Base-by-base conservation (phyloP, 2,888 invertebrate genomes). In the Drosophila tanythrix region DNA sequence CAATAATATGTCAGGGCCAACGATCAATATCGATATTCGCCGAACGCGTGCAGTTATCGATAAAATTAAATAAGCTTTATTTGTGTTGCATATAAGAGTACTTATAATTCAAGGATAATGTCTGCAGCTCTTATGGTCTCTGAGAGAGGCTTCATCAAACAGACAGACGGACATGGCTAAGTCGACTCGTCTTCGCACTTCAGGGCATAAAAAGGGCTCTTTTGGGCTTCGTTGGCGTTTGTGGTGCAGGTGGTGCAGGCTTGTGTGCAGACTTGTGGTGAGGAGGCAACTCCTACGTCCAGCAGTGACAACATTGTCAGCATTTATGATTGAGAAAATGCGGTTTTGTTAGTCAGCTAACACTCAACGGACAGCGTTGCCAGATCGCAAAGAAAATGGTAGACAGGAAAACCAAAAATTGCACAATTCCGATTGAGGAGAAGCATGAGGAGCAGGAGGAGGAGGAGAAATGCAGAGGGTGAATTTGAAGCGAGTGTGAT, bases 301-400 rank as follows among this genome's bases (percentile, higher is more conserved):
- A 31, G 74, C 48, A 38, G 74, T 59, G 67, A 57, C 71, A 76
- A 76, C 55, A 68, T 66, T 76, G 81, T 76, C 65, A 43, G 76
- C 83, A 79, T 74, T 82, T 79, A 80, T 76, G 80, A 74, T 79
- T 72, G 80, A 74, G 76, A 74, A 74, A 82, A 74, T 80, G 79
- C 51, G 55, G 58, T 66, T 46, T 64, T 72, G 70, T 33, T 62
- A 64, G 65, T 74, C 36, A 53, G 53, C 57, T 61, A 40, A 25
- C 40, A 33, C 60, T 48, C 29, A 18, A 3, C 25, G 25, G 27
- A 15, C 67, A 68, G 64, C 52, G 46, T 66, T 61, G 70, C 74
- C 70, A 55, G 36, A 38, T 53, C 40, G 33, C 29, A 40, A n/a
- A 5, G 40, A 8, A 29, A 35, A 53, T 25, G 13, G 15, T 48